Conservation (phyloP, 2,888 invertebrate species). For the Neuroscelio doddi region DNA sequence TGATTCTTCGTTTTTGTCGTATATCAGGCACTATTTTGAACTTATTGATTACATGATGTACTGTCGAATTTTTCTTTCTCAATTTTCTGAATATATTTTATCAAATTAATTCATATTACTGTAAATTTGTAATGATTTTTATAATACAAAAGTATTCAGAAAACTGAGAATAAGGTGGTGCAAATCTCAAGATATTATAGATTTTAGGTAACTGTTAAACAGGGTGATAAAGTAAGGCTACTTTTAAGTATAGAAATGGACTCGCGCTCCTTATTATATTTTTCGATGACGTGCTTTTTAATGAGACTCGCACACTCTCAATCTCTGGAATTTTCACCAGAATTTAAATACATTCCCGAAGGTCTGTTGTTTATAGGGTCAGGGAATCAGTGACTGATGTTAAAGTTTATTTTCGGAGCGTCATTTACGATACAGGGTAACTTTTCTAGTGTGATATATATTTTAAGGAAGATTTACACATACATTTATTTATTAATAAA, state of each 20-base stretch:
- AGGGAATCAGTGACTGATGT: constrained; percentile 5
- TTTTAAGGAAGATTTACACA: too few species aligned
- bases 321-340: too few species aligned
- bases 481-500: too few species aligned
- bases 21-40: too few species aligned
- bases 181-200: constrained; percentile 4
- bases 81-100: too few species aligned
- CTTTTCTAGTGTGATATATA: constrained; percentile 15
- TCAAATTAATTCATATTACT: too few species aligned
- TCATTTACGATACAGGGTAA: constrained; percentile 17
- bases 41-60: too few species aligned
- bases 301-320: background rate
- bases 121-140: too few species aligned
- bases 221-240: constrained; percentile 9
- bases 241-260: background rate
- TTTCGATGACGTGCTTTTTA: constrained; percentile 1
- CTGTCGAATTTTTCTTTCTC: too few species aligned
- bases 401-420: background rate
- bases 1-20: constrained; percentile 5
- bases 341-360: background rate
- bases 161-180: too few species aligned
- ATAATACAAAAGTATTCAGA: too few species aligned
- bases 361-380: background rate
- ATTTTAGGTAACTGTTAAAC: background rate
- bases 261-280: background rate